Evolutionary conservation across 2,888 invertebrate species (phyloP), one percentile per base, ranked within the genome.

Genomic region (Aleiodes testaceus): DNA sequence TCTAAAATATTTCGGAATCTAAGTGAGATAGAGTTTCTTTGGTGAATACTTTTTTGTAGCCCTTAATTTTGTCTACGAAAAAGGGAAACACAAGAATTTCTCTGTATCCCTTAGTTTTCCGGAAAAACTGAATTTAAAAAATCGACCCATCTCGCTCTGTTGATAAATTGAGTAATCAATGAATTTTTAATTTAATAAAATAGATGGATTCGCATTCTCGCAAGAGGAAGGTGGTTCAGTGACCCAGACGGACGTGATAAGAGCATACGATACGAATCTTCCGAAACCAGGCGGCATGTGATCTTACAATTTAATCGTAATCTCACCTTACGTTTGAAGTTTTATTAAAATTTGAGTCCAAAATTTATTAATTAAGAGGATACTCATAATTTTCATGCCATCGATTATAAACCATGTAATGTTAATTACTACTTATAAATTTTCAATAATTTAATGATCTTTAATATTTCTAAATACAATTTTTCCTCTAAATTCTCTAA

Each of bases 141-240:
- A 36, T 5, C 36, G 36, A 36, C 36, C 9, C 36, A 7, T 9
- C 7, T 36, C 36, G 36, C 2, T 6, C 4, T 66, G 4, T 12
- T 30, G 11, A 49, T 65, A 44, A 16, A 16, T 26, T 11, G 52
- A 53, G 49, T 72, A 71, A 69, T 72, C 7, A 47, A 72, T 72
- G 0, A 30, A 50, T 63, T 66, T 52, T 12, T 53, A 44, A 14
- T 72, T 74, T 49, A 47, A 69, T 69, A 68, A 14, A 45, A 72
- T 53, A 98, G 97, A 97, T 93, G 98, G 98, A 77, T 98, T 95
- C 90, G 98, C 99, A 79, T 99, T 99, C 90, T 99, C 98, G 53
- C 99, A 99, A 93, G 99, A 99, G 89, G 99, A 99, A 90, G 96
- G 97, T 85, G 98, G 97, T 79, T 95, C 94, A 82, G 95, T 99